Percentiles rank a stretch among this genome's conserved stretches.
Evolutionary conservation across 1,140 invertebrate genomes (phyloP).

Genomic region (Drosophila equinoxialis): DNA sequence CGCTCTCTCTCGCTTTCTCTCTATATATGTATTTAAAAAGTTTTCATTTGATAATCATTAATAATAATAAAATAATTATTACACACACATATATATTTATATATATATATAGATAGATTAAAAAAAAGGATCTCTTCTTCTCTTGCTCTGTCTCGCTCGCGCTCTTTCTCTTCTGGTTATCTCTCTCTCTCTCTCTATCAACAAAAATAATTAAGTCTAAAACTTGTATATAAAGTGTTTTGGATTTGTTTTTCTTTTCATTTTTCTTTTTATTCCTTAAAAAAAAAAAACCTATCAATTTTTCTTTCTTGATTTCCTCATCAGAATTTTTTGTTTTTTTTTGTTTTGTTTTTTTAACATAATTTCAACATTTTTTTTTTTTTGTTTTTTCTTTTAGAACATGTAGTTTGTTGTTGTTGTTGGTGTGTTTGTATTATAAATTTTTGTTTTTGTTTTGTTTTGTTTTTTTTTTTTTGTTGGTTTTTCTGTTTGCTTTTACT

Average conservation of each 20-base stretch:
- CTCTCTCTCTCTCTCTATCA: background rate
- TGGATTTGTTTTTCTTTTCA: slow-evolving; percentile 25
- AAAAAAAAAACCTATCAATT: slow-evolving; percentile 18
- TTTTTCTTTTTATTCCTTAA: slow-evolving; percentile 11
- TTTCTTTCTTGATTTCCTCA: slow-evolving; percentile 28
- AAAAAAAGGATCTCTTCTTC: slow-evolving; percentile 6
- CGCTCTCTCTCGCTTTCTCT: background rate
- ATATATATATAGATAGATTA: background rate
- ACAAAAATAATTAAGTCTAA: slow-evolving; percentile 53
- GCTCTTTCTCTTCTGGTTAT: background rate
- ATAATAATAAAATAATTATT: slow-evolving; percentile 13
- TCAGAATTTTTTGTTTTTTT: slow-evolving; percentile 29
- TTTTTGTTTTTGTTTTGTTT: slow-evolving; percentile 33
- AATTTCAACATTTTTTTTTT: slow-evolving; percentile 61
- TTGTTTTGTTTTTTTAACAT: slow-evolving; percentile 49
- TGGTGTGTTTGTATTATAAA: slow-evolving; percentile 41
- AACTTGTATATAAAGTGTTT: slow-evolving; percentile 49
- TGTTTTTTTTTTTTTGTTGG: slow-evolving; percentile 51
- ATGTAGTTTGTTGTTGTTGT: slow-evolving; percentile 38
- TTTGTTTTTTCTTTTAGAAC: slow-evolving; percentile 58
- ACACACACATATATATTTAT: slow-evolving; percentile 4
- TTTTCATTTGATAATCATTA: slow-evolving; percentile 7
- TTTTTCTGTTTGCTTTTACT: slow-evolving; percentile 19
- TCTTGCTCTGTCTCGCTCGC: background rate
- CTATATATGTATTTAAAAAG: slow-evolving; percentile 9